Base-by-base conservation (phyloP, 2,888 invertebrate genomes). In the Polietes domitor region DNA sequence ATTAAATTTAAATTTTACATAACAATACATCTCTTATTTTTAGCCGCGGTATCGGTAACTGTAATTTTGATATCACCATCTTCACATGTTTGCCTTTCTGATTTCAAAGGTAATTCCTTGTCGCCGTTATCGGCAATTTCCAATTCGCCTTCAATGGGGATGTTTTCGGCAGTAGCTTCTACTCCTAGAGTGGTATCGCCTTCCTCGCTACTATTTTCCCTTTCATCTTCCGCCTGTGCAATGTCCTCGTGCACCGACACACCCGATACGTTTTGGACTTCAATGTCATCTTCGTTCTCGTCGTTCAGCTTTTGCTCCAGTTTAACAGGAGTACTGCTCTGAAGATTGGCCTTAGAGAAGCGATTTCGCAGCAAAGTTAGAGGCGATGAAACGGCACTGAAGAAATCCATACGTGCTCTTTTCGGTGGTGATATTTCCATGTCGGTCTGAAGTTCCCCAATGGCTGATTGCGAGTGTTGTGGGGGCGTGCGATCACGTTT, bases 401-500 rank as follows among this genome's bases (percentile, higher is more conserved):
- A 89, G 32, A 92, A 86, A 70, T 92, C 92, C 10, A 91, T 86
- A 47, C 90, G 90, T 50, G 90, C 89, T 0, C 90, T 89, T 76
- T 92, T 92, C 0, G 92, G 92, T 9, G 90, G 90, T 32, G 90
- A 89, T 78, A 89, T 86, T 7, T 90, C 91, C 12, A 89, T 80
- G 65, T 91, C 92, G 47, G 85, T 88, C 43, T 85, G 87, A 68
- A 91, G 50, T 71, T 91, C 89, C 19, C 84, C 84, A 41, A 85
- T 89, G 41, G 87, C 73, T 15, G 91, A 90, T 82, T 88, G 89
- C 3, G 79, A 80, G 9, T 79, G 65, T 9, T 75, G 83, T 1
- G 91, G 89, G 0, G 91, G 89, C 9, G 90, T 89, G 41, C 89
- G 89, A 41, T 92, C 91, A 10, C 92, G 90, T 71, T 92, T 92